These are phyloP conservation scores for Scaptodrosophila lebanonensis DNA, from an alignment of 1,140 invertebrate species.

Conservation along the genomic window DNA sequence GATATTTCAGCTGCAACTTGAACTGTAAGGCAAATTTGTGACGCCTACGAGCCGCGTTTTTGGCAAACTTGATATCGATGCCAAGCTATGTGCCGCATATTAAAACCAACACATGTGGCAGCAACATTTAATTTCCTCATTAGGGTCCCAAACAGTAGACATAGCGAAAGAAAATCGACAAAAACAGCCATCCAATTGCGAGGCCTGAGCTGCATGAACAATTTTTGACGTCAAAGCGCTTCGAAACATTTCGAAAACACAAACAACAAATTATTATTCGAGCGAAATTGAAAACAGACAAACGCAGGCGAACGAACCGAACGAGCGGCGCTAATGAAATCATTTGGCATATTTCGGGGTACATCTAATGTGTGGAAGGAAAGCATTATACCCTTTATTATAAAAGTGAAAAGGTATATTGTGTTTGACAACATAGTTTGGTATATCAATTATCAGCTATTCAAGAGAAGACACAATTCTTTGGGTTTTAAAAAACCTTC, in stretches of 20 bases:
- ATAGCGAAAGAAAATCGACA: neutral
- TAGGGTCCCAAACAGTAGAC: too few relatives aligned
- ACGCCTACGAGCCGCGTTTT: constrained; percentile 47
- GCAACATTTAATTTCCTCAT: constrained; percentile 43
- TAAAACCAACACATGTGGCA: constrained; percentile 13
- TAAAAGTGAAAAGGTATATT: too few relatives aligned
- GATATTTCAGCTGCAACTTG: constrained; percentile 41
- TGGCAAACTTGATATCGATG: constrained; percentile 43
- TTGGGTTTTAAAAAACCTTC: too few relatives aligned
- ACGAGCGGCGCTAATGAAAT: neutral
- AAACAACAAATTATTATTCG: constrained; percentile 15
- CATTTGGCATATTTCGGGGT: neutral
- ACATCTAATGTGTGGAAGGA: too few relatives aligned
- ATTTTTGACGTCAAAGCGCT: constrained; percentile 66
- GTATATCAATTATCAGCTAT: too few relatives aligned
- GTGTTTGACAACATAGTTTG: too few relatives aligned
- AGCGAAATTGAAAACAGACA: constrained; percentile 48
- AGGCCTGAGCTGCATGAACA: constrained; percentile 55
- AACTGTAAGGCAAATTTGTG: constrained; percentile 31
- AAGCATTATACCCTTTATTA: too few relatives aligned
- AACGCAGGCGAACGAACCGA: constrained; percentile 13
- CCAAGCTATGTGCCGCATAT: constrained; percentile 41
- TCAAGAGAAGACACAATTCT: too few relatives aligned
- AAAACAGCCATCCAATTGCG: constrained; percentile 5
- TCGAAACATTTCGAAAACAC: constrained; percentile 16